Evolutionary conservation across 2,888 invertebrate species (phyloP).

Genomic region (Eubasilissa splendida): DNA sequence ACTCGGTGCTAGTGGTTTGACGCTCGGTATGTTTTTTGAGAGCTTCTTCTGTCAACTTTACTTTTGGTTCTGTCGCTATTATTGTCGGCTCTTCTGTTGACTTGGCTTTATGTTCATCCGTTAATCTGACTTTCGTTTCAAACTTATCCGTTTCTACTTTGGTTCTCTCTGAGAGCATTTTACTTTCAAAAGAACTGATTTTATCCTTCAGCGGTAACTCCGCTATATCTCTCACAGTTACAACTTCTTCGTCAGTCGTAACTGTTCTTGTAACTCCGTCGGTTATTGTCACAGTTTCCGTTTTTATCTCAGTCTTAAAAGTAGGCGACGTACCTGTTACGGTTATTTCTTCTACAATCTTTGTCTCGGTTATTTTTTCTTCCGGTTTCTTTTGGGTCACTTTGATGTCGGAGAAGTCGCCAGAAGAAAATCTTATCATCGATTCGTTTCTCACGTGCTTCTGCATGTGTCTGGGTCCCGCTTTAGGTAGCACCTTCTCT

Average conservation of each 20-base stretch:
- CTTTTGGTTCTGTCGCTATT: constrained; percentile 63
- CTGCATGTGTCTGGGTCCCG: constrained; percentile 70
- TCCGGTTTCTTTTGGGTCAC: constrained; percentile 69
- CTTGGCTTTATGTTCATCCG: constrained; percentile 71
- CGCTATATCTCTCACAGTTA: constrained; percentile 70
- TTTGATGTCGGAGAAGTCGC: constrained; percentile 71
- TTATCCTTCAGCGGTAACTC: constrained; percentile 69
- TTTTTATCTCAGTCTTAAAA: constrained; percentile 73
- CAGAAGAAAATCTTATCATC: constrained; percentile 70
- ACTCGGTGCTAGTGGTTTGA: constrained; percentile 70
- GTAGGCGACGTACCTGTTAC: constrained; percentile 70
- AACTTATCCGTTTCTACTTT: constrained; percentile 66
- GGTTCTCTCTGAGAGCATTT: constrained; percentile 65
- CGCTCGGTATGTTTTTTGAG: constrained; percentile 70
- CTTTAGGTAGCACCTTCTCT: constrained; percentile 57
- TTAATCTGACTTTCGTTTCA: constrained; percentile 66
- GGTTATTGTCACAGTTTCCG: constrained; percentile 59
- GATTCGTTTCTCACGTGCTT: constrained; percentile 72
- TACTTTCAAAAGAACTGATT: constrained; percentile 70
- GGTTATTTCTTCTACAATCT: constrained; percentile 65
- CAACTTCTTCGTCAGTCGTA: constrained; percentile 66
- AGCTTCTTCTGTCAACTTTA: constrained; percentile 72
- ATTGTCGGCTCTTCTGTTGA: constrained; percentile 67
- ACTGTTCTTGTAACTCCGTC: constrained; percentile 62
- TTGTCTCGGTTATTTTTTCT: constrained; percentile 68